These are phyloP conservation scores for Scaptomyza graminum DNA, from an alignment of 1,140 invertebrate species.

Conservation along the genomic window DNA sequence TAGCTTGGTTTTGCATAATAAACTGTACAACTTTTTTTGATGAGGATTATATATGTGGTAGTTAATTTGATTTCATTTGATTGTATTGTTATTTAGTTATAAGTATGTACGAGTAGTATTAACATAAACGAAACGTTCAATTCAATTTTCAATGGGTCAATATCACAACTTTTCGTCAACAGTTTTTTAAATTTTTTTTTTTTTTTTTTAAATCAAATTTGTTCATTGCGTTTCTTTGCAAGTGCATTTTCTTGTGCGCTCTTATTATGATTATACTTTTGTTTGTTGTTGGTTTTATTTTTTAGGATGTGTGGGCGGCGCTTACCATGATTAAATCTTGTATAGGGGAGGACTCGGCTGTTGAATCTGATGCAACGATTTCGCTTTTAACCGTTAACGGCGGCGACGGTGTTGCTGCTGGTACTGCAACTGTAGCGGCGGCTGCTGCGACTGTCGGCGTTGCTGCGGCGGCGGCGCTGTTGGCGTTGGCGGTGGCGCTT, in stretches of 20 bases:
- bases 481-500: conserved; percentile 35
- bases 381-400: conserved; percentile 72
- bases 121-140: conserved; percentile 52
- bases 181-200: conserved; percentile 18
- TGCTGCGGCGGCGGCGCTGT: conserved; percentile 40
- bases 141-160: conserved; percentile 34
- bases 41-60: conserved; percentile 46
- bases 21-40: conserved; percentile 72
- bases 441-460: conserved; percentile 29
- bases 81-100: conserved; percentile 45
- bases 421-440: conserved; percentile 20
- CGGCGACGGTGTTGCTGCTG: conserved; percentile 46
- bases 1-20: conserved; percentile 60
- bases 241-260: conserved; percentile 56
- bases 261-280: conserved; percentile 37
- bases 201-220: conserved; percentile 23
- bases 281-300: conserved; percentile 38
- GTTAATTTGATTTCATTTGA: conserved; percentile 46
- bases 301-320: conserved; percentile 55
- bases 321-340: conserved; percentile 81
- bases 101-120: conserved; percentile 39
- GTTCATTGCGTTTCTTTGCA: conserved; percentile 36
- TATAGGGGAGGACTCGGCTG: conserved; percentile 76
- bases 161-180: conserved; percentile 37
- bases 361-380: conserved; percentile 72